Evolutionary conservation across 92 coral and sea anemone genomes (phyloP).

Genomic region (Paragorgia papillata): DNA sequence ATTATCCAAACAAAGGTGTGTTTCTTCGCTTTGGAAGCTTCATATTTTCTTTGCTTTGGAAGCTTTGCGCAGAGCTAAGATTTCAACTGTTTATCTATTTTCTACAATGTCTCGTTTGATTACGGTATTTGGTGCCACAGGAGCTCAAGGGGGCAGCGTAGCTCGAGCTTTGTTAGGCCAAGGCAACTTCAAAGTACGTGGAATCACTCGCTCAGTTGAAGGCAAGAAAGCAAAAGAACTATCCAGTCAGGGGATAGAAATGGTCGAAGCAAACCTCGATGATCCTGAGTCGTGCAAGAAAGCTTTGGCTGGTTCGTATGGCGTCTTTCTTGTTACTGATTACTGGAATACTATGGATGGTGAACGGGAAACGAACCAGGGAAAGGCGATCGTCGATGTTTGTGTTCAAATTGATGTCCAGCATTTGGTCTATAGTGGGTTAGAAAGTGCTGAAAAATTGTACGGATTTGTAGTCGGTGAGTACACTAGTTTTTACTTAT

Average conservation of each 20-base stretch:
- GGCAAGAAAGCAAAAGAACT: slow-evolving; percentile 95
- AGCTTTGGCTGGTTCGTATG: slow-evolving; percentile 54
- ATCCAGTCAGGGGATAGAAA: slow-evolving; percentile 82
- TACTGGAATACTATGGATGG: neutral
- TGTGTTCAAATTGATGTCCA: slow-evolving; percentile 63
- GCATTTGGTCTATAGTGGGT: slow-evolving; percentile 72
- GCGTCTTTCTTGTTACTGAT: slow-evolving; percentile 57
- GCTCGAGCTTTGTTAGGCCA: slow-evolving; percentile 50
- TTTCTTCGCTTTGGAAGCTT: no score
- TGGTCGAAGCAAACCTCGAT: slow-evolving; percentile 89
- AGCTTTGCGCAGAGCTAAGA: no score
- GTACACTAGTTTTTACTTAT: no score
- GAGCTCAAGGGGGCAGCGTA: slow-evolving; percentile 69
- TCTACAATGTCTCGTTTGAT: slow-evolving; percentile 32
- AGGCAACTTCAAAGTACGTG: slow-evolving; percentile 48
- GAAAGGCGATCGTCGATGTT: slow-evolving; percentile 22
- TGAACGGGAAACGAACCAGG: slow-evolving; percentile 23
- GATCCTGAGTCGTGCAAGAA: slow-evolving; percentile 92
- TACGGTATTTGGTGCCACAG: slow-evolving; percentile 79
- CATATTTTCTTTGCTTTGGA: no score
- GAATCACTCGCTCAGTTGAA: slow-evolving; percentile 70
- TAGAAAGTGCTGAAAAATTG: slow-evolving; percentile 67
- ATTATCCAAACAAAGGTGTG: no score
- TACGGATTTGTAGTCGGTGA: slow-evolving; percentile 67
- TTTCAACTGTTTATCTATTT: no score